Evolutionary conservation across 53 echinoderm and acorn worm species (phyloP).

Genomic region (Apostichopus leukothele): DNA sequence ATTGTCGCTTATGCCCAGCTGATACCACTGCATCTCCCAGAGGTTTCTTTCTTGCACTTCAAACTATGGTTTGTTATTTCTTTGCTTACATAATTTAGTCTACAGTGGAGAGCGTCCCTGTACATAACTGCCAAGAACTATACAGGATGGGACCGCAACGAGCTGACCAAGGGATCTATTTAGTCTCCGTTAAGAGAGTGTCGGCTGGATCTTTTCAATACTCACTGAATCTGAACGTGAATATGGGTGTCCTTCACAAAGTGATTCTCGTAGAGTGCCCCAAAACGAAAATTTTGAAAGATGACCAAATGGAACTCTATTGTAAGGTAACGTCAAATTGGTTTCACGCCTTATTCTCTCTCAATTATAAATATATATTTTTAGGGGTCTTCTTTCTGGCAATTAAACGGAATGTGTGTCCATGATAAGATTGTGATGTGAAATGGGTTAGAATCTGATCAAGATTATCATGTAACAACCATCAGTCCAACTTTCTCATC

Average conservation of each 20-base stretch:
- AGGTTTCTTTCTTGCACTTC: no score
- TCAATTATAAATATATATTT: no score
- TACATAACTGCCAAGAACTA: background rate
- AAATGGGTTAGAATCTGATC: no score
- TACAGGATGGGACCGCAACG: conserved; percentile 5
- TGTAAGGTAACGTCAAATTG: conserved; percentile 19
- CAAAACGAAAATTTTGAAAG: background rate
- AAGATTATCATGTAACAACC: no score
- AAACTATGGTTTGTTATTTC: no score
- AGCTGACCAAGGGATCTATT: conserved; percentile 4
- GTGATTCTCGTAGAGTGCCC: conserved; percentile 23
- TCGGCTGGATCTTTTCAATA: background rate
- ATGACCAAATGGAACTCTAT: background rate
- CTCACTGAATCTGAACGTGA: conserved; percentile 9
- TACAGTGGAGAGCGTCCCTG: background rate
- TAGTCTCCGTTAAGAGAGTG: background rate
- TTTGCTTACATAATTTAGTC: background rate
- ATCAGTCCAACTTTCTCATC: no score
- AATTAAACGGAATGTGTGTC: no score
- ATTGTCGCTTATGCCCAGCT: no score
- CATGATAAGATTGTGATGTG: no score
- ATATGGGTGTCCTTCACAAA: background rate
- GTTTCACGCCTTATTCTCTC: no score
- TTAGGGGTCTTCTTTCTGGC: no score
- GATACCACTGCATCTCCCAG: no score